Base-by-base conservation (phyloP, 2,797 vertebrate species). In the Muscicapa comitata region DNA sequence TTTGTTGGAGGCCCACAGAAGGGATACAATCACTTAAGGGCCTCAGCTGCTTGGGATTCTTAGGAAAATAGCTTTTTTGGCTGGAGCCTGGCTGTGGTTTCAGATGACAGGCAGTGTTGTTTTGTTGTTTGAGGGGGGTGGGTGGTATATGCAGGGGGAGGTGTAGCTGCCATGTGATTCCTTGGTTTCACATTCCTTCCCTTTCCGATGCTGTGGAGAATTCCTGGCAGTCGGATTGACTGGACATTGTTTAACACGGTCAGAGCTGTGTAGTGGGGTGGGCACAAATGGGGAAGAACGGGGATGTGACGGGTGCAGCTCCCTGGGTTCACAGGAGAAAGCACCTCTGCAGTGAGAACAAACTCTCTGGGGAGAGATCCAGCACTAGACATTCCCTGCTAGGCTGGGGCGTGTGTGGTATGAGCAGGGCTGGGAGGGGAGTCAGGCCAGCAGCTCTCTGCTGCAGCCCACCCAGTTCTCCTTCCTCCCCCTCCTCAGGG, bases 1-100 rank as follows among this genome's bases (percentile, higher is more conserved):
- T 78, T 75, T 53, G 82, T 78, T 86, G 57, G 82, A 97, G 94
- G 97, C 97, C 98, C 97, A 97, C 97, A 98, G 97, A 98, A 98
- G 98, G 98, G 97, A 98, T 95, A 71, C 95, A 97, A 94, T 51
- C 88, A 93, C 95, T 95, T 63, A 62, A 86, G 86, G 94, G 93
- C 81, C 90, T 95, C 95, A 80, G 96, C 93, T 95, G 95, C 94
- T 95, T 93, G 67, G 89, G 70, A 88, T 96, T 97, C 94, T 95
- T 82, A 63, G 82, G 96, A 84, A 95, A 94, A 90, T 88, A 65
- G 91, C 86, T 92, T 89, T 93, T 67, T 90, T 92, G 86, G 93
- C 65, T 92, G 83, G 86, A 84, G 47, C 26, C 76, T 82, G 81
- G 95, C 94, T 97, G 95, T 97, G 98, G 98, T 98, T 97, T 98